phyloP scores from a whole-genome alignment of 2,888 invertebrate species.

The Melieria picta region DNA sequence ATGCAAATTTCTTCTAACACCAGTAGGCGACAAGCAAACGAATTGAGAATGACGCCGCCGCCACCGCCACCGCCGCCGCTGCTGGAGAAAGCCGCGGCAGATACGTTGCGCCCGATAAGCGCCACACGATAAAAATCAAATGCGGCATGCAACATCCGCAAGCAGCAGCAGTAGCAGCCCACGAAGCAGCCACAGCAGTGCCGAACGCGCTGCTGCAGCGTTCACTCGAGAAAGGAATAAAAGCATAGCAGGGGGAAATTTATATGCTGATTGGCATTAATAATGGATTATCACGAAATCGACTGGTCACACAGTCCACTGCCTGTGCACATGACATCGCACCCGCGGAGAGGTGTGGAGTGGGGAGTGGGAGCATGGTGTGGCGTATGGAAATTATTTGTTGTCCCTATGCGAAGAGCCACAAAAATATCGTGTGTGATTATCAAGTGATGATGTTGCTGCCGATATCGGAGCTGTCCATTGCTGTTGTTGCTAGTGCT shows the following conservation, averaged over 20 bases:
- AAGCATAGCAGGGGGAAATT: conserved; percentile 33
- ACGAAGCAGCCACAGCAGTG: background rate
- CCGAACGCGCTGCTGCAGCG: background rate
- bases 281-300: conserved; percentile 67
- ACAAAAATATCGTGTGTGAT: conserved; percentile 5
- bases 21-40: conserved; percentile 62
- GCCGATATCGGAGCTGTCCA: conserved; percentile 9
- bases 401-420: conserved; percentile 9
- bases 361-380: conserved; percentile 8
- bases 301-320: conserved; percentile 50
- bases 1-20: conserved; percentile 38
- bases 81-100: conserved; percentile 9
- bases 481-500: too few relatives aligned
- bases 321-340: background rate
- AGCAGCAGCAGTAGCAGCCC: background rate
- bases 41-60: conserved; percentile 48
- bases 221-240: too few relatives aligned
- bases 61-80: conserved; percentile 39
- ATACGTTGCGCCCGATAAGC: conserved; percentile 48
- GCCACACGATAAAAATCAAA: conserved; percentile 51
- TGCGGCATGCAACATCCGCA: conserved; percentile 4
- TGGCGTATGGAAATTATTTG: conserved; percentile 59
- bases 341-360: too few relatives aligned
- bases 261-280: conserved; percentile 67
- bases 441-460: conserved; percentile 51